Evolutionary conservation across 64 coral and sea anemone species (phyloP).

Genomic region (Porites lutea): DNA sequence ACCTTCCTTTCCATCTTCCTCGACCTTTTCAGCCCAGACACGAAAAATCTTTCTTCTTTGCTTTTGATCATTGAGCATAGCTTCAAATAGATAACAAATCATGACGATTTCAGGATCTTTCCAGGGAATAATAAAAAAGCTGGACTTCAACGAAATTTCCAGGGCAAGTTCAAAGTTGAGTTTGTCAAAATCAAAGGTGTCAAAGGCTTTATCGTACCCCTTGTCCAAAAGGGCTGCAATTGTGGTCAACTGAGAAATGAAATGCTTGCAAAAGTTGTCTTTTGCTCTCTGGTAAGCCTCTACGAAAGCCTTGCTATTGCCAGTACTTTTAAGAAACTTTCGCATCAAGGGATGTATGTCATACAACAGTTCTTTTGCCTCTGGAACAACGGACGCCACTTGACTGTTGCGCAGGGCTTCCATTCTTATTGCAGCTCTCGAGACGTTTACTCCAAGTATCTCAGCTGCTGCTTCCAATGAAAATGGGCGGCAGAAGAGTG

Average conservation of each 20-base stretch:
- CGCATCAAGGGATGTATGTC: constrained; percentile 42
- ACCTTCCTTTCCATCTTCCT: constrained; percentile 40
- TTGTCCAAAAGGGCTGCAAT: constrained; percentile 41
- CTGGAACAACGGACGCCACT: neutral
- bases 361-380: constrained; percentile 11
- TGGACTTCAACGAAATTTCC: constrained; percentile 58
- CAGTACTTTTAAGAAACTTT: neutral
- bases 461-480: constrained; percentile 20
- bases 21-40: constrained; percentile 23
- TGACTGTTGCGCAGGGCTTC: constrained; percentile 2
- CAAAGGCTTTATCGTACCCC: constrained; percentile 24
- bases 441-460: neutral
- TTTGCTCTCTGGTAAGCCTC: constrained; percentile 21
- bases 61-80: constrained; percentile 13
- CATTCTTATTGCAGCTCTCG: constrained; percentile 7
- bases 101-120: constrained; percentile 31
- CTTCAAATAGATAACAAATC: constrained; percentile 27
- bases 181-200: constrained; percentile 49
- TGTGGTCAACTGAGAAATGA: constrained; percentile 5
- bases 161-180: constrained; percentile 55
- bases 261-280: constrained; percentile 25
- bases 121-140: constrained; percentile 21
- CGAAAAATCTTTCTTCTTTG: constrained; percentile 32
- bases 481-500: constrained; percentile 26
- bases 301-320: neutral